Evolutionary conservation across 2,113 vertebrate species (phyloP).

Genomic region (Nannospalax galili): DNA sequence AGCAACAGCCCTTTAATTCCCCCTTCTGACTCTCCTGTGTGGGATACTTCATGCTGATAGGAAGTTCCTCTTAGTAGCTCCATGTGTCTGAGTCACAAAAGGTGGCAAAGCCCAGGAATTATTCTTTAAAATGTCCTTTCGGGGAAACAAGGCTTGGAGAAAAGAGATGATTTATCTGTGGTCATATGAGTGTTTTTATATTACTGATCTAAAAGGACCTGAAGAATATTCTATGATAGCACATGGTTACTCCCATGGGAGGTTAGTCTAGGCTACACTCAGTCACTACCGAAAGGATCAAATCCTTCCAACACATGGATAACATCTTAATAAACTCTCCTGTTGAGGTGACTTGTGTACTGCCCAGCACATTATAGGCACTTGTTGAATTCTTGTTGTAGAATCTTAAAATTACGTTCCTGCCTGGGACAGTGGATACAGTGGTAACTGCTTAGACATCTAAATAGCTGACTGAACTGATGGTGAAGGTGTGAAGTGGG

Average conservation of each 20-base stretch:
- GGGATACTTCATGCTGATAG: background rate
- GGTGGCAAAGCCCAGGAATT: background rate
- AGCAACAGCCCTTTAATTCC: background rate
- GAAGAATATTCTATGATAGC: background rate
- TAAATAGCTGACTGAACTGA: background rate
- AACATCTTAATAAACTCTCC: background rate
- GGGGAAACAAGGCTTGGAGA: background rate
- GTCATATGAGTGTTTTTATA: background rate
- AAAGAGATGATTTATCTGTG: background rate
- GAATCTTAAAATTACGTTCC: background rate
- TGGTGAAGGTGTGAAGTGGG: background rate
- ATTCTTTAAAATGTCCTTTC: background rate
- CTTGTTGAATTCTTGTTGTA: background rate
- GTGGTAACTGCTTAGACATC: background rate
- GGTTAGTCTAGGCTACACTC: background rate
- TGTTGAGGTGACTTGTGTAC: rapidly evolving
- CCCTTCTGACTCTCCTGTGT: background rate
- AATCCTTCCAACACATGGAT: background rate
- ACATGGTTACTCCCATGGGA: background rate
- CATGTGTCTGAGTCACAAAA: conserved; percentile 19
- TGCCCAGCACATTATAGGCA: background rate
- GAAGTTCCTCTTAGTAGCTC: background rate
- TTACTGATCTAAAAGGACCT: background rate
- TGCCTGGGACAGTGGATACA: background rate
- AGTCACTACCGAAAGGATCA: background rate